Percentiles rank a stretch among this genome's conserved stretches.
Conservation (phyloP, 2,888 invertebrate species). For the Lycia hirtaria region DNA sequence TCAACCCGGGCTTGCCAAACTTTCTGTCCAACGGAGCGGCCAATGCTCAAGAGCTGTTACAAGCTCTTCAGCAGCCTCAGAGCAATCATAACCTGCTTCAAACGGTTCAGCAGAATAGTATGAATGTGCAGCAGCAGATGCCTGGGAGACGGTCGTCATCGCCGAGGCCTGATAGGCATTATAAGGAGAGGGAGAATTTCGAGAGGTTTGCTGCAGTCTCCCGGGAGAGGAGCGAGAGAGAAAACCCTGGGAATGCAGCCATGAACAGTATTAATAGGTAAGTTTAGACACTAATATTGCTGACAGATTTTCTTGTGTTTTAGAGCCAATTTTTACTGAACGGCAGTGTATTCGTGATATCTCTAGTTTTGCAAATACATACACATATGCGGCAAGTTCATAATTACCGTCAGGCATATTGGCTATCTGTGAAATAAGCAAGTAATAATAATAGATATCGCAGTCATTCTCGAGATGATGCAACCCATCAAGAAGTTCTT, state of each 20-base stretch:
- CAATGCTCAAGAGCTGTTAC: constrained; percentile 90
- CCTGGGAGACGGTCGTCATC: constrained; percentile 80
- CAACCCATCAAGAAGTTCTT: too few relatives aligned
- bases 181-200: constrained; percentile 80
- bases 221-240: constrained; percentile 81
- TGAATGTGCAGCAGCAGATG: constrained; percentile 75
- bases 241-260: constrained; percentile 84
- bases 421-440: too few relatives aligned
- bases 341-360: too few relatives aligned
- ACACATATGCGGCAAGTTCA: too few relatives aligned
- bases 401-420: too few relatives aligned
- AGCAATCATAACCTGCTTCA: constrained; percentile 78
- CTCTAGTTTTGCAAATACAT: too few relatives aligned
- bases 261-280: constrained; percentile 89
- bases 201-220: constrained; percentile 76
- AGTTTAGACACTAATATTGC: constrained; percentile 50
- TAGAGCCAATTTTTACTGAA: too few relatives aligned
- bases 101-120: constrained; percentile 78
- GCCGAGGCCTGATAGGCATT: constrained; percentile 77
- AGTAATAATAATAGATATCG: too few relatives aligned
- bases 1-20: constrained; percentile 90
- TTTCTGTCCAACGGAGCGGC: constrained; percentile 89
- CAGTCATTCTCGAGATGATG: too few relatives aligned
- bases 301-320: too few relatives aligned
- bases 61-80: constrained; percentile 86